Percentiles rank a stretch among this genome's conserved stretches.
Evolutionary conservation across 2,797 vertebrate genomes (phyloP).

Genomic region (Hipposideros larvatus): DNA sequence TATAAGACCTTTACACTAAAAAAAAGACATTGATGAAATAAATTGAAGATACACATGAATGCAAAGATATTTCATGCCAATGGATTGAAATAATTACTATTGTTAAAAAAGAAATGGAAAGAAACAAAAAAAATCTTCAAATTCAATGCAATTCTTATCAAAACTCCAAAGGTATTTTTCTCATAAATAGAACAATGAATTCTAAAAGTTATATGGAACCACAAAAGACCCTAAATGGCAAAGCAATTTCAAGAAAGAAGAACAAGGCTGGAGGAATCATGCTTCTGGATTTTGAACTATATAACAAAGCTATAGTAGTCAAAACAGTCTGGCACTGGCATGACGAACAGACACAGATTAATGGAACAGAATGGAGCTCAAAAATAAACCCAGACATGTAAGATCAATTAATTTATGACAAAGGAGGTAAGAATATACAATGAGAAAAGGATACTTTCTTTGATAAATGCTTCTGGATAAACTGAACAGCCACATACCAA

Average conservation of each 20-base stretch:
- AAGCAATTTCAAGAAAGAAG: not conserved
- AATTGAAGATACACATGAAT: no score
- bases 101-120: no score
- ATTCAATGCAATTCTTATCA: not conserved
- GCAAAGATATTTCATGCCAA: no score
- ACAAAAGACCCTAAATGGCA: not conserved
- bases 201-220: not conserved
- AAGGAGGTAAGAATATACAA: not conserved
- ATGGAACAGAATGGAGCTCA: not conserved
- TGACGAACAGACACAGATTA: not conserved
- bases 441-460: not conserved
- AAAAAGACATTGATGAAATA: no score
- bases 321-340: not conserved
- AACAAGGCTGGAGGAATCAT: not conserved
- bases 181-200: not conserved
- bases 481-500: not conserved
- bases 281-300: not conserved
- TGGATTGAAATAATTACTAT: no score
- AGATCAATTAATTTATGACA: not conserved
- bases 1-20: no score
- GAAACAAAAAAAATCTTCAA: not conserved
- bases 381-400: not conserved
- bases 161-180: not conserved
- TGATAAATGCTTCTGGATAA: not conserved
- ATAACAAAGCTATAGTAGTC: not conserved